Evolutionary conservation across 2,113 vertebrate genomes (phyloP).

Genomic region (Oncorhynchus tshawytscha): DNA sequence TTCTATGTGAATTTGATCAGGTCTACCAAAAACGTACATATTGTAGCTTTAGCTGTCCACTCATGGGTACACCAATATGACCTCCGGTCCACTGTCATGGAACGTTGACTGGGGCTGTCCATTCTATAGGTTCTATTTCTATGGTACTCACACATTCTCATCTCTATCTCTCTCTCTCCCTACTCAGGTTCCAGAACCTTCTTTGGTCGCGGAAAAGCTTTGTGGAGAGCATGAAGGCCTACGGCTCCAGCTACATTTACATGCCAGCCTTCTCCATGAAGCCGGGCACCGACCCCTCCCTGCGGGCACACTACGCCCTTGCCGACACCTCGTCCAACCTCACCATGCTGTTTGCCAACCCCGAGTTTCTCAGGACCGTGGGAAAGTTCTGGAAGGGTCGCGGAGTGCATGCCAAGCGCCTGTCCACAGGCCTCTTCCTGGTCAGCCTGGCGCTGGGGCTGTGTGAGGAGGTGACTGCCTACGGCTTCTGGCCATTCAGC

Average conservation of each 20-base stretch:
- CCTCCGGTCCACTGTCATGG: too few species aligned
- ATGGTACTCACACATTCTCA: not conserved
- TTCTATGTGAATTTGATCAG: too few species aligned
- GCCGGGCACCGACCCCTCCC: slow-evolving; percentile 85
- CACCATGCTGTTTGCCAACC: slow-evolving; percentile 92
- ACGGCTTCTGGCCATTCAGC: slow-evolving; percentile 96
- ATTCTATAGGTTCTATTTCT: too few species aligned
- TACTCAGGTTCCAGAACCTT: slow-evolving; percentile 88
- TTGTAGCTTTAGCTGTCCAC: too few species aligned
- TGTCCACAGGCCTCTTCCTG: slow-evolving; percentile 93
- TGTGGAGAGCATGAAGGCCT: slow-evolving; percentile 88
- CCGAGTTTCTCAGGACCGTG: slow-evolving; percentile 86
- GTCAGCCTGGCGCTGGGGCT: slow-evolving; percentile 90
- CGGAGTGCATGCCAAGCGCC: slow-evolving; percentile 86
- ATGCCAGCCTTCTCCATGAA: slow-evolving; percentile 98
- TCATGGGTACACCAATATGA: too few species aligned
- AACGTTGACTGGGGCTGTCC: too few species aligned
- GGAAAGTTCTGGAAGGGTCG: slow-evolving; percentile 91
- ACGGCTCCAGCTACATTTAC: slow-evolving; percentile 92
- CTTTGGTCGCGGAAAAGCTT: slow-evolving; percentile 92
- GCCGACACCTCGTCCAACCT: slow-evolving; percentile 85
- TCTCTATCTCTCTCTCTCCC: not conserved
- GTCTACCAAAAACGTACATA: too few species aligned
- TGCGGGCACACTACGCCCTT: slow-evolving; percentile 87
- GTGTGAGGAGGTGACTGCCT: slow-evolving; percentile 90